Conservation (phyloP, 2,888 invertebrate genomes). For the Ichneumoninae sp. region DNA sequence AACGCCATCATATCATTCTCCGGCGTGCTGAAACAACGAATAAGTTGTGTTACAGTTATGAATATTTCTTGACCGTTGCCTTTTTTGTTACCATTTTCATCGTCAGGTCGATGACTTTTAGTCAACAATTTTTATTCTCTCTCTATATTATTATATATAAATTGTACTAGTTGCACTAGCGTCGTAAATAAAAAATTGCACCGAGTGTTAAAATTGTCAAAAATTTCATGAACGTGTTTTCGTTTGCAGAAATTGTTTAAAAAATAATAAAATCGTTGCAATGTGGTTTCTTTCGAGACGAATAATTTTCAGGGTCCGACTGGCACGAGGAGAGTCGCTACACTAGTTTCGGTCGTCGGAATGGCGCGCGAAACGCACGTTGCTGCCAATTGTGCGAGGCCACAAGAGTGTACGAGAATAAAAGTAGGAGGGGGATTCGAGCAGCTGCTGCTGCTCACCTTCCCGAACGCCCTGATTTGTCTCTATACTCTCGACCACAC, state of each 20-base stretch:
- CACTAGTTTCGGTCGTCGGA: not conserved
- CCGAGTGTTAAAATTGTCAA: not conserved
- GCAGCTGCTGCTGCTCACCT: constrained; percentile 2
- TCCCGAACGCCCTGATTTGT: not conserved
- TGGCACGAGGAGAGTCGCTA: constrained; percentile 28
- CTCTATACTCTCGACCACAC: not conserved
- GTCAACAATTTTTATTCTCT: not conserved
- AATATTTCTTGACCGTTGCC: not conserved
- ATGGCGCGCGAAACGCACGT: not conserved
- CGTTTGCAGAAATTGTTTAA: not conserved
- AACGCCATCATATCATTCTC: constrained; percentile 91
- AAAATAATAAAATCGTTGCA: not conserved
- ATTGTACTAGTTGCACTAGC: not conserved
- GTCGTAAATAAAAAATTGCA: not conserved
- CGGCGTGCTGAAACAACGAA: constrained; percentile 81
- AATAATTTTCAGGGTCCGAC: not conserved
- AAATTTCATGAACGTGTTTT: not conserved
- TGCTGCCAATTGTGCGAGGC: constrained; percentile 5
- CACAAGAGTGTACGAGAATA: not conserved
- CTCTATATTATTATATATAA: not conserved
- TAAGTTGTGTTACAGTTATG: not conserved
- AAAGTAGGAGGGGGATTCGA: not conserved
- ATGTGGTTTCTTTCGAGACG: not conserved
- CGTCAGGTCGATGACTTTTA: not conserved
- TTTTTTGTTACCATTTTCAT: constrained; percentile 25